These are phyloP conservation scores for Amia ocellicauda DNA, from an alignment of 2,113 vertebrate species.

Conservation along the genomic window DNA sequence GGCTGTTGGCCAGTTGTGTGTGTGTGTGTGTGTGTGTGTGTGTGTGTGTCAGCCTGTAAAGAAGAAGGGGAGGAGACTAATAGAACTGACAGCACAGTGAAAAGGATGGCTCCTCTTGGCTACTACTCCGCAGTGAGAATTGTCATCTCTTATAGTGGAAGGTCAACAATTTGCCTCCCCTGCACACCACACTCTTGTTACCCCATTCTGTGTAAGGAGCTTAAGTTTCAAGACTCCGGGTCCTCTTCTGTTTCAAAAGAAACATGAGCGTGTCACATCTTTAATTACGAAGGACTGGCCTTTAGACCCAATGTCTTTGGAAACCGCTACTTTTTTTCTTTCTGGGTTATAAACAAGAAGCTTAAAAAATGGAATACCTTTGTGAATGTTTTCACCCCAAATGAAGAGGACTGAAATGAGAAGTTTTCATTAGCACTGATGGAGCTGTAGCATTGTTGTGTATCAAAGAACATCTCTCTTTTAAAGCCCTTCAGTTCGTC, in stretches of 20 bases:
- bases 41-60: neutral
- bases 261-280: neutral
- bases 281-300: neutral
- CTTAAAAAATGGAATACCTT: no score
- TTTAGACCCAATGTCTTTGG: no score
- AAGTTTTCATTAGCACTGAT: no score
- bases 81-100: neutral
- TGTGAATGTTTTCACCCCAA: no score
- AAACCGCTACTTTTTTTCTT: no score
- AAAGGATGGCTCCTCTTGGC: no score
- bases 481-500: no score
- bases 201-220: neutral
- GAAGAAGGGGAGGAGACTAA: neutral
- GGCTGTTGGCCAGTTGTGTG: neutral
- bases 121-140: neutral
- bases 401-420: no score
- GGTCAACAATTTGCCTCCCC: neutral
- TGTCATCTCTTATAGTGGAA: neutral
- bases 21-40: neutral
- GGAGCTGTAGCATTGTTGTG: no score
- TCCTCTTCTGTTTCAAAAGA: conserved; percentile 4
- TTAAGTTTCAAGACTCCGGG: neutral
- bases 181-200: neutral
- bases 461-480: no score
- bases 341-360: no score